Evolutionary conservation across 1,140 invertebrate species (phyloP).

Genomic region (Caenorhabditis tropicalis): DNA sequence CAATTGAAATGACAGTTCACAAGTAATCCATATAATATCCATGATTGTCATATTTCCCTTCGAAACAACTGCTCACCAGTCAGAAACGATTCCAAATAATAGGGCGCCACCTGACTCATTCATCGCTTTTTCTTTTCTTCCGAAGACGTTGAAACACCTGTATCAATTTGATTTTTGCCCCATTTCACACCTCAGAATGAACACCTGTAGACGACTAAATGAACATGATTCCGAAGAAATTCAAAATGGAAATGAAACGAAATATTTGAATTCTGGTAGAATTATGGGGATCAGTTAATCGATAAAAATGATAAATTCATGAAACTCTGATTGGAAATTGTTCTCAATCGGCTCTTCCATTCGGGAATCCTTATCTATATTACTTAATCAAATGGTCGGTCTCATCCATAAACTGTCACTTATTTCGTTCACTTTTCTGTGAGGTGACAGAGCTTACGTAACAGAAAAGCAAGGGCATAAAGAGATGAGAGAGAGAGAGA

Average conservation of each 20-base stretch:
- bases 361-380: background rate
- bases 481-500: too few species aligned
- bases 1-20: too few species aligned
- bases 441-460: conserved; percentile 31
- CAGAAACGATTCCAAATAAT: background rate
- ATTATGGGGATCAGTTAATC: too few species aligned
- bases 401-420: conserved; percentile 30
- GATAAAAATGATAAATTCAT: too few species aligned
- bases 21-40: background rate
- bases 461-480: background rate
- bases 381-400: background rate
- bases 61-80: background rate
- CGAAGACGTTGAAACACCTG: conserved; percentile 10
- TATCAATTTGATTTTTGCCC: background rate
- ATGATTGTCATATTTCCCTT: background rate
- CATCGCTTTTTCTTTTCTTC: background rate
- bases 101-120: conserved; percentile 5
- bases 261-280: background rate
- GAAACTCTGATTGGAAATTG: too few species aligned
- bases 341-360: too few species aligned
- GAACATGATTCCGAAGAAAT: too few species aligned
- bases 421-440: background rate
- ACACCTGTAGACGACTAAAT: too few species aligned
- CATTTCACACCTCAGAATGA: background rate
- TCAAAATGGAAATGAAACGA: background rate